Conservation (phyloP, 2,888 invertebrate species). For the Pseudolycoriella hygida region DNA sequence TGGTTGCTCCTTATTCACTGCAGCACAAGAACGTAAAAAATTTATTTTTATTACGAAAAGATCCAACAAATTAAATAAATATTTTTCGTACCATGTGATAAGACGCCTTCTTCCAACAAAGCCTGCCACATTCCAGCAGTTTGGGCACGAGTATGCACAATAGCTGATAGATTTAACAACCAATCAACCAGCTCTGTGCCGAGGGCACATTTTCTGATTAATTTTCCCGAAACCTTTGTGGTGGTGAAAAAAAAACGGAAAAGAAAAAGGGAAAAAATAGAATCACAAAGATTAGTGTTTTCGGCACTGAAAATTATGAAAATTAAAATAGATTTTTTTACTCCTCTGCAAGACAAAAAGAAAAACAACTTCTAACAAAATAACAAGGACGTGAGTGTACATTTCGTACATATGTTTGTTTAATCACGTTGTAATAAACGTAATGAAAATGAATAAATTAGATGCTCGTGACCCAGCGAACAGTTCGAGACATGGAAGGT, state of each 20-base stretch:
- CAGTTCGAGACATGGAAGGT: too few relatives aligned
- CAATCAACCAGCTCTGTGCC: constrained; percentile 70
- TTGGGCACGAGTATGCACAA: constrained; percentile 45
- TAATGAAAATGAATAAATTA: too few relatives aligned
- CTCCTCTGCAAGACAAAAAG: neutral
- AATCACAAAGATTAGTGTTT: too few relatives aligned
- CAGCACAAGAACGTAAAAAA: constrained; percentile 1
- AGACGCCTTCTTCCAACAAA: constrained; percentile 58
- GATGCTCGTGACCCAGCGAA: too few relatives aligned
- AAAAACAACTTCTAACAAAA: too few relatives aligned
- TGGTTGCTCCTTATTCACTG: constrained; percentile 60
- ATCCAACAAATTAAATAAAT: neutral
- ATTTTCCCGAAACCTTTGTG: constrained; percentile 34
- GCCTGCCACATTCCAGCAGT: constrained; percentile 74
- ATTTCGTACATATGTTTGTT: too few relatives aligned
- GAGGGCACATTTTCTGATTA: constrained; percentile 51
- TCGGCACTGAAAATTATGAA: neutral
- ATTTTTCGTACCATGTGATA: constrained; percentile 45
- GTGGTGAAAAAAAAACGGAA: neutral
- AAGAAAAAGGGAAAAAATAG: neutral
- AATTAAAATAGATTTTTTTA: neutral
- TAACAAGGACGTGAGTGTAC: too few relatives aligned
- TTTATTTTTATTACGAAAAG: neutral
- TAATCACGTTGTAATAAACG: too few relatives aligned
- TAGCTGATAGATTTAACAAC: constrained; percentile 44